Evolutionary conservation across 2,797 vertebrate species (phyloP).

Genomic region (Vultur gryphus): DNA sequence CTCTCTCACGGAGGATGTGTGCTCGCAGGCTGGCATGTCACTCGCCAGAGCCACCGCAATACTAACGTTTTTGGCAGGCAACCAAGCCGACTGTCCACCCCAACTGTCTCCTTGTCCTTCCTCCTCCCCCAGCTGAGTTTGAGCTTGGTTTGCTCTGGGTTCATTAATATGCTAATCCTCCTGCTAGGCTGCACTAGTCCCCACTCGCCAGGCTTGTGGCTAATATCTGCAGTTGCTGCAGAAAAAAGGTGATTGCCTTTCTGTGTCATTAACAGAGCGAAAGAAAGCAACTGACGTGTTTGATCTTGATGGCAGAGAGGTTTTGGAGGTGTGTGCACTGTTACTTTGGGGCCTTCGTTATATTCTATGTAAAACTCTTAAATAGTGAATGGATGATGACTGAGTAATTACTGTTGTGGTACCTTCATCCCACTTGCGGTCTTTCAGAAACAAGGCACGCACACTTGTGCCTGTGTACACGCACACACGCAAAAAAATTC

Average conservation of each 20-base stretch:
- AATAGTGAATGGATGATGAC: neutral
- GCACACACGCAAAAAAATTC: accelerated
- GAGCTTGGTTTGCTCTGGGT: neutral
- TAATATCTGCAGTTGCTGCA: neutral
- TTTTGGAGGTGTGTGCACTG: neutral
- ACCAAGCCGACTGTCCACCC: neutral
- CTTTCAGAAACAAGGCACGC: neutral
- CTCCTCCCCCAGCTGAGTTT: neutral
- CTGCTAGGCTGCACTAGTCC: neutral
- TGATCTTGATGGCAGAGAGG: neutral
- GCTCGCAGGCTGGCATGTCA: neutral
- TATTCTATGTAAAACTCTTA: neutral
- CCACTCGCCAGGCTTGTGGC: neutral
- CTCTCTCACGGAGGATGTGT: neutral
- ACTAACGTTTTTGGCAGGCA: neutral
- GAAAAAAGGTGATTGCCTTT: neutral
- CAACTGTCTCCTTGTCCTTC: neutral
- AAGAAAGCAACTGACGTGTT: neutral
- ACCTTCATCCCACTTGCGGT: neutral
- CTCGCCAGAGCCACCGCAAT: neutral
- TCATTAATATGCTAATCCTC: neutral
- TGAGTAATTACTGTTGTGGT: neutral
- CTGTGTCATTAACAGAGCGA: neutral
- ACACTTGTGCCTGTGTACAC: accelerated
- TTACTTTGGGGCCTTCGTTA: neutral